phyloP scores from a whole-genome alignment of 2,797 vertebrate genomes.

The Pipistrellus pipistrellus region DNA sequence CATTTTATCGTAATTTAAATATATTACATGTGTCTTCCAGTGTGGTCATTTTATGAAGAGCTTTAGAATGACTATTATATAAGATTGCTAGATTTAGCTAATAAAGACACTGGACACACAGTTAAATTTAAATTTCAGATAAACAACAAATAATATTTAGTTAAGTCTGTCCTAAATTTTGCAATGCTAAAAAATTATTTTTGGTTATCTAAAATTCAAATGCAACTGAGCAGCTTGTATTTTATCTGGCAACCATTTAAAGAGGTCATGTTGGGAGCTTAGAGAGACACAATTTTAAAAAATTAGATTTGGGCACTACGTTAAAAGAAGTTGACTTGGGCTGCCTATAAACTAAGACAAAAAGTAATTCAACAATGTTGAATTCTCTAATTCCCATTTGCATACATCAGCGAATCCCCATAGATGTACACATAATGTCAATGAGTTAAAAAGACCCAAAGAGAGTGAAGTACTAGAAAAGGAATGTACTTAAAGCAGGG shows the following conservation, averaged over 20 bases:
- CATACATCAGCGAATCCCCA: not conserved
- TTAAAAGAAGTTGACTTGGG: not conserved
- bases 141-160: not conserved
- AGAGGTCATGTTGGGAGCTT: not conserved
- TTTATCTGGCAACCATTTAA: not conserved
- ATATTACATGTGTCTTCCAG: slow-evolving; percentile 9
- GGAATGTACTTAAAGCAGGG: not conserved
- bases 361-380: not conserved
- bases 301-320: not conserved
- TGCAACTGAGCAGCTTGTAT: not conserved
- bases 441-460: not conserved
- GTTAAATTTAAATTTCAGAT: slow-evolving; percentile 24
- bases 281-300: not conserved
- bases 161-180: not conserved
- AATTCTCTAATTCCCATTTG: not conserved
- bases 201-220: slow-evolving; percentile 34
- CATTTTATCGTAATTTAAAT: slow-evolving; percentile 43
- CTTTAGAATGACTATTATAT: not conserved
- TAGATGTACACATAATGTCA: not conserved
- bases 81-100: slow-evolving; percentile 2
- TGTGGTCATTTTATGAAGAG: slow-evolving; percentile 28
- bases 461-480: not conserved
- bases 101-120: not conserved
- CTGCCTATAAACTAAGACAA: not conserved
- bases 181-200: slow-evolving; percentile 34